Evolutionary conservation across 2,888 invertebrate species (phyloP).

Genomic region (Helobdella robusta): DNA sequence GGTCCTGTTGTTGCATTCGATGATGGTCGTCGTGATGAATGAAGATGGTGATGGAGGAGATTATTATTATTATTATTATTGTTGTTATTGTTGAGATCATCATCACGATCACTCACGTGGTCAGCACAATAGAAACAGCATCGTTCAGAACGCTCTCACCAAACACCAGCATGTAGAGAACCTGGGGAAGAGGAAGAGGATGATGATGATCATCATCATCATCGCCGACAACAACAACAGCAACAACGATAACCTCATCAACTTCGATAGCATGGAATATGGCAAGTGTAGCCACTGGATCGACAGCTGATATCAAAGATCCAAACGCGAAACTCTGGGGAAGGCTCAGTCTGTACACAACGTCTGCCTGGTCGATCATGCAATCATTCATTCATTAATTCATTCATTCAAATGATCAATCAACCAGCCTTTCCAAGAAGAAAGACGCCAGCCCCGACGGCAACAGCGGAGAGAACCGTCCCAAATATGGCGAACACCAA

Average conservation of each 20-base stretch:
- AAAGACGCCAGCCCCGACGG: constrained; percentile 92
- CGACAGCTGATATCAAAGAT: constrained; percentile 92
- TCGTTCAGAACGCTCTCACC: constrained; percentile 92
- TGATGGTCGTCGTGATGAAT: neutral
- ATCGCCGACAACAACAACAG: neutral
- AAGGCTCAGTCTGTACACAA: constrained; percentile 79
- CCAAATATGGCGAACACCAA: constrained; percentile 93
- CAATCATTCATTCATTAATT: no score
- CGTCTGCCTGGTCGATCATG: constrained; percentile 50
- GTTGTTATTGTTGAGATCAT: neutral
- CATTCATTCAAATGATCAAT: neutral
- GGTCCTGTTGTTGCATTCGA: constrained; percentile 24
- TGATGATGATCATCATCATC: neutral
- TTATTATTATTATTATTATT: constrained; percentile 6
- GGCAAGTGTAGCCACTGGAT: constrained; percentile 96
- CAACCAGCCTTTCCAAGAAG: constrained; percentile 68
- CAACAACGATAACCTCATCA: neutral
- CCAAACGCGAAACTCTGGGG: constrained; percentile 90
- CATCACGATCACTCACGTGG: constrained; percentile 56
- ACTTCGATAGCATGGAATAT: constrained; percentile 88
- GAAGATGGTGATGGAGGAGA: neutral
- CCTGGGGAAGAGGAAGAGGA: constrained; percentile 63
- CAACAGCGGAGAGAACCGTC: constrained; percentile 88
- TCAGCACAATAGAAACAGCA: constrained; percentile 93
- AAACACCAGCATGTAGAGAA: constrained; percentile 97